These are phyloP conservation scores for Coregonus suidteri DNA, from an alignment of 2,797 vertebrate genomes.

Conservation along the genomic window DNA sequence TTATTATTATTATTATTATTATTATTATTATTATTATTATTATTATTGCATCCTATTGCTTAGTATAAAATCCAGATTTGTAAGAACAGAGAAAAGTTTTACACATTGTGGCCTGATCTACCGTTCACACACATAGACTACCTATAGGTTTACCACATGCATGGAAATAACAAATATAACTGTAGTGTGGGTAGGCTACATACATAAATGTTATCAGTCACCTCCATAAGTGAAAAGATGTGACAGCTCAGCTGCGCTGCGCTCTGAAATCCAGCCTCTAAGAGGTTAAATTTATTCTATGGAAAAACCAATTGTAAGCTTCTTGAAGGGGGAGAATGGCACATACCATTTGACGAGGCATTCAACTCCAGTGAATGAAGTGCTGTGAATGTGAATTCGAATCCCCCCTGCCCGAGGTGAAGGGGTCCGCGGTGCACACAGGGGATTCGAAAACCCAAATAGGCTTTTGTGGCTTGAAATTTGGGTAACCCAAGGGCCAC, in stretches of 20 bases:
- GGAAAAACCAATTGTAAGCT: constrained; percentile 63
- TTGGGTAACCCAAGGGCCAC: constrained; percentile 20
- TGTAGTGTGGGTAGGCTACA: background rate
- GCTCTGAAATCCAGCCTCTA: constrained; percentile 56
- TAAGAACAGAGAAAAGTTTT: background rate
- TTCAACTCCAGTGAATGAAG: constrained; percentile 76
- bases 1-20: background rate
- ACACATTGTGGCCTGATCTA: background rate
- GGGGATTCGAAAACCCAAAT: constrained; percentile 33
- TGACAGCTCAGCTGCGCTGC: constrained; percentile 28
- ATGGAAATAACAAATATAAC: background rate
- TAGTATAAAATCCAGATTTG: background rate
- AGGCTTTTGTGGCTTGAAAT: constrained; percentile 33
- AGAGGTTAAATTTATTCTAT: constrained; percentile 73
- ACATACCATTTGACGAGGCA: constrained; percentile 64
- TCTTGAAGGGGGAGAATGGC: constrained; percentile 57
- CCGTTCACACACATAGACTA: background rate
- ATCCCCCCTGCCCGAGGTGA: constrained; percentile 53
- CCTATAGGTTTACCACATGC: background rate
- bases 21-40: background rate
- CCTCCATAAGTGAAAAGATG: constrained; percentile 34
- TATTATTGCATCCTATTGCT: background rate
- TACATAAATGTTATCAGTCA: background rate
- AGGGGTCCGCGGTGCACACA: constrained; percentile 35
- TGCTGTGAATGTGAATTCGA: constrained; percentile 63